phyloP scores from a whole-genome alignment of 2,888 invertebrate species.

The Leucoma salicis region DNA sequence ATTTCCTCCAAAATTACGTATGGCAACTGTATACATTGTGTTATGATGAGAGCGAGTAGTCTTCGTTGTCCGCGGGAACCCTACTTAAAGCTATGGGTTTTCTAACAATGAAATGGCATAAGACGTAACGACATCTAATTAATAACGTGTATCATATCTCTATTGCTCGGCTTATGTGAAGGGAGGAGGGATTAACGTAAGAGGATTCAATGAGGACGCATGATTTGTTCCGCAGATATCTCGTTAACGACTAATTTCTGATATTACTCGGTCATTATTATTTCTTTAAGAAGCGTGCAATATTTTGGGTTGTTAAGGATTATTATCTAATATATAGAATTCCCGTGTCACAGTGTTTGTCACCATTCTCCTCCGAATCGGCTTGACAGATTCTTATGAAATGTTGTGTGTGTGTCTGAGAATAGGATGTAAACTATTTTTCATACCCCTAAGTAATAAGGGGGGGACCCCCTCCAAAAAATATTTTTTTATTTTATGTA shows the following conservation, averaged over 20 bases:
- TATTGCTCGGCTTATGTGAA: slow-evolving; percentile 69
- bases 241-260: slow-evolving; percentile 60
- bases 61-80: slow-evolving; percentile 47
- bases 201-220: slow-evolving; percentile 74
- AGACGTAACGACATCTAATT: slow-evolving; percentile 79
- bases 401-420: too few species aligned
- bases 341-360: too few species aligned
- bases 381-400: too few species aligned
- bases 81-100: slow-evolving; percentile 54
- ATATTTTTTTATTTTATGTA: too few species aligned
- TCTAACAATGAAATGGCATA: slow-evolving; percentile 76
- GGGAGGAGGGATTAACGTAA: slow-evolving; percentile 65
- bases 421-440: too few species aligned
- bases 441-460: too few species aligned
- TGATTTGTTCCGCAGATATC: slow-evolving; percentile 68
- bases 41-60: slow-evolving; percentile 4
- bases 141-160: slow-evolving; percentile 81
- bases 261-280: slow-evolving; percentile 31
- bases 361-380: too few species aligned
- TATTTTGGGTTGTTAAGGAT: too few species aligned
- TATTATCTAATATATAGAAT: too few species aligned
- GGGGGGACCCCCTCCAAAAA: too few species aligned
- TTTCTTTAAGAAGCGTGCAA: too few species aligned
- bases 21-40: background rate
- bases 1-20: background rate